phyloP scores from a whole-genome alignment of 2,888 invertebrate species.

The Pyrocoelia pectoralis region DNA sequence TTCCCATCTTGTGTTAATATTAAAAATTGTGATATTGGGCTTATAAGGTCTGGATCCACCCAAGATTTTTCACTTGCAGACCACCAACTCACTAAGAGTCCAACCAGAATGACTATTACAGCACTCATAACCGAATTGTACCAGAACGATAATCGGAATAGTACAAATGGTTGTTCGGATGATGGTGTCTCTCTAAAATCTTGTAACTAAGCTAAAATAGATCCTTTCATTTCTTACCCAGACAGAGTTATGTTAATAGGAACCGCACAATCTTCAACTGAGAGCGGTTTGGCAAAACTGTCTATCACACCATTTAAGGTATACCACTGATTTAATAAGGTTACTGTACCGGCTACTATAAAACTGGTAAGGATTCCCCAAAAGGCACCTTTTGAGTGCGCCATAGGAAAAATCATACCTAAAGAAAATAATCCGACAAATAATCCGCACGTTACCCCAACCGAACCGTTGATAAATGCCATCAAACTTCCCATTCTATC shows the following conservation, averaged over 20 bases:
- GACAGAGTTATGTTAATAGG: neutral
- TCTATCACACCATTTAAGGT: neutral
- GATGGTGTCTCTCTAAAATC: neutral
- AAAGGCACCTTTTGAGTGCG: slow-evolving; percentile 61
- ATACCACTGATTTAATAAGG: slow-evolving; percentile 3
- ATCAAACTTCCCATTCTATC: slow-evolving; percentile 70
- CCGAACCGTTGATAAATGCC: slow-evolving; percentile 61
- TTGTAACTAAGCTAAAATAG: neutral
- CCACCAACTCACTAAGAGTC: neutral
- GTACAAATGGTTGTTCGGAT: neutral
- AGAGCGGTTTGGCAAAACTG: neutral
- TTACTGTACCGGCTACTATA: neutral
- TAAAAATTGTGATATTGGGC: neutral
- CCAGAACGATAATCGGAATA: neutral
- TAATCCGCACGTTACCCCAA: slow-evolving; percentile 67
- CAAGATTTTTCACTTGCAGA: neutral
- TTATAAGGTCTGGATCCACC: neutral
- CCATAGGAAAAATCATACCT: slow-evolving; percentile 73
- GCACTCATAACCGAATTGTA: neutral
- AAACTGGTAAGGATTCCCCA: neutral
- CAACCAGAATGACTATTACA: neutral
- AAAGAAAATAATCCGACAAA: slow-evolving; percentile 72
- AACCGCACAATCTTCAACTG: neutral
- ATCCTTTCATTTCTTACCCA: neutral
- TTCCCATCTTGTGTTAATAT: neutral